These are phyloP conservation scores for Mizuhopecten yessoensis DNA, from an alignment of 1,140 invertebrate genomes.

Conservation along the genomic window DNA sequence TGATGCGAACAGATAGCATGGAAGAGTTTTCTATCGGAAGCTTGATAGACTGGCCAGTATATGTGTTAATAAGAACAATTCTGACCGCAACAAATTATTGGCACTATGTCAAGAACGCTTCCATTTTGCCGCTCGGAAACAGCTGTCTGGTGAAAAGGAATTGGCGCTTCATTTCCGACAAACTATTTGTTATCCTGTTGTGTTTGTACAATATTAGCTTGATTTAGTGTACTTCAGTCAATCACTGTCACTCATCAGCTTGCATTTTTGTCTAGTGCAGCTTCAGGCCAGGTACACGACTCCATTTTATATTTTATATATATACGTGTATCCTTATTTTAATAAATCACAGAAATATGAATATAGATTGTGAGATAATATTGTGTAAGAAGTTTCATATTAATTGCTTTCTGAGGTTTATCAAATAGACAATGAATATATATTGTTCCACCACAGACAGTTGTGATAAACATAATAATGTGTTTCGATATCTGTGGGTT, in stretches of 20 bases:
- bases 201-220: not conserved
- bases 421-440: too few species aligned
- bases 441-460: too few species aligned
- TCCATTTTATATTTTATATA: not conserved
- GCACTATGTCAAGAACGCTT: not conserved
- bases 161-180: not conserved
- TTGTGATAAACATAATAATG: too few species aligned
- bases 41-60: not conserved
- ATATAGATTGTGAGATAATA: too few species aligned
- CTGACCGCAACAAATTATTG: not conserved
- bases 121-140: not conserved
- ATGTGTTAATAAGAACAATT: not conserved
- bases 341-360: too few species aligned
- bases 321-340: too few species aligned
- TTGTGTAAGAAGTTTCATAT: too few species aligned
- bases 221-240: not conserved
- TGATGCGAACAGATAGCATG: not conserved
- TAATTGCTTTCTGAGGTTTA: too few species aligned
- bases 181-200: constrained; percentile 28
- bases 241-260: too few species aligned
- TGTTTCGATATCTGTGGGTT: too few species aligned
- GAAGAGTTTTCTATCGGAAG: not conserved
- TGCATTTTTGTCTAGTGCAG: not conserved
- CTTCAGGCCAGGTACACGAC: not conserved
- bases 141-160: not conserved